Evolutionary conservation across 1,140 invertebrate species (phyloP).

Genomic region (Melipona quadrifasciata): DNA sequence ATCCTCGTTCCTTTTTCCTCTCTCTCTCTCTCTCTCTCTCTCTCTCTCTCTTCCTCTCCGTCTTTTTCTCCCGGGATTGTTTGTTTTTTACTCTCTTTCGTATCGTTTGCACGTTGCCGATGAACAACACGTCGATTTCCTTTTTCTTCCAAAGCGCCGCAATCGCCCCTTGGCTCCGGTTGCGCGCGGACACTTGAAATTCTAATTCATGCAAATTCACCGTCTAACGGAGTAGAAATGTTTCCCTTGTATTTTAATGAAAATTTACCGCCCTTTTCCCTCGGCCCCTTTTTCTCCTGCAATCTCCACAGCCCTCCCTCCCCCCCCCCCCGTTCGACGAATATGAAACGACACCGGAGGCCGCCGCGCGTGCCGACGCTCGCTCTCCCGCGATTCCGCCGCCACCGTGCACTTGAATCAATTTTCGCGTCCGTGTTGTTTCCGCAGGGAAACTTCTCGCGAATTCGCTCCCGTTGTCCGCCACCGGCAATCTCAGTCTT

Average conservation of each 20-base stretch:
- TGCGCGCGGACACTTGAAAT: constrained; percentile 62
- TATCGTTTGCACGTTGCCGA: constrained; percentile 18
- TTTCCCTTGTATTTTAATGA: constrained; percentile 64
- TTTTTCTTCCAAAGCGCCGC: constrained; percentile 60
- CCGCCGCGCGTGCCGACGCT: neutral
- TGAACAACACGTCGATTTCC: constrained; percentile 56
- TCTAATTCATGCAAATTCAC: constrained; percentile 67
- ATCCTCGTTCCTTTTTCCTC: neutral
- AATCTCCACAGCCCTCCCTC: constrained; percentile 21
- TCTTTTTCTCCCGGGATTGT: neutral
- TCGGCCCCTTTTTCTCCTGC: constrained; percentile 9
- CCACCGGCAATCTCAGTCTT: neutral
- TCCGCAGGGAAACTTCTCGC: neutral
- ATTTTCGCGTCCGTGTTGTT: neutral
- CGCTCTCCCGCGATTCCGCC: neutral
- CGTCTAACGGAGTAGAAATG: constrained; percentile 62
- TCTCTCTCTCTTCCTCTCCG: neutral
- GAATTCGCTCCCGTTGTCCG: neutral
- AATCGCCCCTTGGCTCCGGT: constrained; percentile 32
- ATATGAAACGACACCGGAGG: constrained; percentile 47
- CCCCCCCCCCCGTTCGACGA: constrained; percentile 43
- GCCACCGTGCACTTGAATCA: constrained; percentile 34
- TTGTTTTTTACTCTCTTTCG: neutral
- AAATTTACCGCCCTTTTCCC: constrained; percentile 38
- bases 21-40: rapidly evolving